These are phyloP conservation scores for Thecophora atra DNA, from an alignment of 2,888 invertebrate genomes.

Conservation along the genomic window DNA sequence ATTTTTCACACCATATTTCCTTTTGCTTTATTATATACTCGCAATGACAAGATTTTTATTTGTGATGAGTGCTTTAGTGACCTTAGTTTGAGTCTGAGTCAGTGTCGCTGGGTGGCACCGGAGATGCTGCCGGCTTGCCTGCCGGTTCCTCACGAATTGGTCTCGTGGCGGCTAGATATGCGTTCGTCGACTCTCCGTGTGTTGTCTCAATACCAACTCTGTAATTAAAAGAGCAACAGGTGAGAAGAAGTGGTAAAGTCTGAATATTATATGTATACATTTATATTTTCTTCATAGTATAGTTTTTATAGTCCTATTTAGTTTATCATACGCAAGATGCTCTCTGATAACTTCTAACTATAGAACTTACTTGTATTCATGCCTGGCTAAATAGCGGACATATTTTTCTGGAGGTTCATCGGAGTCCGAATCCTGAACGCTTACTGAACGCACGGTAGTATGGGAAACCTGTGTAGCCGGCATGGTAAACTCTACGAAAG, in stretches of 20 bases:
- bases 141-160: slow-evolving; percentile 62
- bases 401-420: slow-evolving; percentile 97
- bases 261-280: no score
- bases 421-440: slow-evolving; percentile 84
- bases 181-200: slow-evolving; percentile 75
- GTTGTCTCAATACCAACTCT: slow-evolving; percentile 92
- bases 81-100: slow-evolving; percentile 70
- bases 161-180: slow-evolving; percentile 74
- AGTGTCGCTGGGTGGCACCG: slow-evolving; percentile 68
- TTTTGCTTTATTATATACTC: no score
- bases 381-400: slow-evolving; percentile 93
- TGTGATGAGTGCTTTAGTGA: neutral
- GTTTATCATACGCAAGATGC: neutral
- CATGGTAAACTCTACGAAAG: slow-evolving; percentile 97
- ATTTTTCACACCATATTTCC: no score
- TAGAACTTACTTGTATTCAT: slow-evolving; percentile 84
- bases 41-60: no score
- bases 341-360: no score
- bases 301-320: no score
- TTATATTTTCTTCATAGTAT: no score
- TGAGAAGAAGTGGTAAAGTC: no score
- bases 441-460: slow-evolving; percentile 94
- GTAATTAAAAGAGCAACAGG: slow-evolving; percentile 19
- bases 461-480: slow-evolving; percentile 95
- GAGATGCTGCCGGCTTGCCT: slow-evolving; percentile 64